phyloP scores from a whole-genome alignment of 2,888 invertebrate genomes.

The Cartodere bifasciata region DNA sequence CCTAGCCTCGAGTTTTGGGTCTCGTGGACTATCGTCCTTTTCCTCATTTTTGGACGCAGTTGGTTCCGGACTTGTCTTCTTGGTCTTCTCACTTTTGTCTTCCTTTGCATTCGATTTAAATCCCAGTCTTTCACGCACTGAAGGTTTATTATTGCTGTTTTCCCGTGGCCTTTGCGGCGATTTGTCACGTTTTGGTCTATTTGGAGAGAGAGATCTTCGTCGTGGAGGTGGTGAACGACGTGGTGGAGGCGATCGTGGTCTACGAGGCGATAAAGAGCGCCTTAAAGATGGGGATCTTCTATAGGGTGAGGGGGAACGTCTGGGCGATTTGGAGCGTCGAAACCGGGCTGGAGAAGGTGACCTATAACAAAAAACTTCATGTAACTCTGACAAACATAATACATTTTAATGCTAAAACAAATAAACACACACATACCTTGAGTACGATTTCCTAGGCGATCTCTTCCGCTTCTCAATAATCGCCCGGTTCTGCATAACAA shows the following conservation, averaged over 20 bases:
- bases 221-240: conserved; percentile 5
- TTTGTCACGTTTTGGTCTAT: conserved; percentile 7
- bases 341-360: conserved; percentile 10
- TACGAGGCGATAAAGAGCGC: conserved; percentile 14
- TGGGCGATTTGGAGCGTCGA: conserved; percentile 17
- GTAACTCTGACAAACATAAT: no score
- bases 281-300: conserved; percentile 8
- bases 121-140: conserved; percentile 23
- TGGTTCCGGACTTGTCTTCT: conserved; percentile 8
- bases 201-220: conserved; percentile 17
- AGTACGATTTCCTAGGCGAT: conserved; percentile 31
- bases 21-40: conserved; percentile 15
- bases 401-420: conserved; percentile 23
- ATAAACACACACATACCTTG: no score
- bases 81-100: conserved; percentile 6
- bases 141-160: conserved; percentile 14
- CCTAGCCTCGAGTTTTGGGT: conserved; percentile 40
- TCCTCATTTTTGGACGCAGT: conserved; percentile 9
- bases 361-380: no score
- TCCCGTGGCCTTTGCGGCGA: conserved; percentile 6
- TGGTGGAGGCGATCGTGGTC: conserved; percentile 11
- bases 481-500: conserved; percentile 33
- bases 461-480: conserved; percentile 33
- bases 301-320: conserved; percentile 8
- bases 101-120: conserved; percentile 16